phyloP scores from a whole-genome alignment of 2,888 invertebrate genomes.

The Cheilosia urbana region DNA sequence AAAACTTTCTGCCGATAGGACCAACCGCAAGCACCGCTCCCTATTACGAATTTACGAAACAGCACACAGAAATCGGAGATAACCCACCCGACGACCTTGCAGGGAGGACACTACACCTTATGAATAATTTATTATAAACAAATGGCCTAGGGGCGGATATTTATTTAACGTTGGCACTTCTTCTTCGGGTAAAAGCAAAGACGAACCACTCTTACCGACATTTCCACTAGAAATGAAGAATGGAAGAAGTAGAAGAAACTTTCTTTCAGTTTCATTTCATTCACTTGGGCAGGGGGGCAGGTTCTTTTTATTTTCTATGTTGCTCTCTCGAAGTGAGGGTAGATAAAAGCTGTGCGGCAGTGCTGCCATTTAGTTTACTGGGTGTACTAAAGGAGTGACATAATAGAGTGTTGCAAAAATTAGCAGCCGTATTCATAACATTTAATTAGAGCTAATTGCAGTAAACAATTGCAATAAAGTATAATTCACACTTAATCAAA shows the following conservation, averaged over 20 bases:
- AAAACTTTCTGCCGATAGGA: background rate
- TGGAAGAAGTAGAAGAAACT: conserved; percentile 27
- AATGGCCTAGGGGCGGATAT: conserved; percentile 34
- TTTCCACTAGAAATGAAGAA: conserved; percentile 56
- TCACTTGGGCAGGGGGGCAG: background rate
- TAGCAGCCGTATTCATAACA: no score
- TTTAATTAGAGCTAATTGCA: no score
- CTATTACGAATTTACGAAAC: conserved; percentile 30
- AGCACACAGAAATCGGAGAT: conserved; percentile 29
- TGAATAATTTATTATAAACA: conserved; percentile 68
- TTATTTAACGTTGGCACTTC: conserved; percentile 23
- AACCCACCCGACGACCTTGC: conserved; percentile 47
- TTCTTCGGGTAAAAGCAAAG: background rate
- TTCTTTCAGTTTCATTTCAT: conserved; percentile 44
- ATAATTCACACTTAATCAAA: no score
- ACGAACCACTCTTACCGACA: conserved; percentile 49
- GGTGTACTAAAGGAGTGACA: no score
- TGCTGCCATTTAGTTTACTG: conserved; percentile 12
- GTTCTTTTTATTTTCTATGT: conserved; percentile 25
- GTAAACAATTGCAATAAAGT: no score
- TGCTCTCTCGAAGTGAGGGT: conserved; percentile 37
- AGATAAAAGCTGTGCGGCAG: conserved; percentile 50
- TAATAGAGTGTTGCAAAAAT: no score
- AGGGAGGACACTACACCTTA: conserved; percentile 40
- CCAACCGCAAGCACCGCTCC: background rate